Evolutionary conservation across 2,797 vertebrate genomes (phyloP).

Genomic region (Darevskia nairensis): DNA sequence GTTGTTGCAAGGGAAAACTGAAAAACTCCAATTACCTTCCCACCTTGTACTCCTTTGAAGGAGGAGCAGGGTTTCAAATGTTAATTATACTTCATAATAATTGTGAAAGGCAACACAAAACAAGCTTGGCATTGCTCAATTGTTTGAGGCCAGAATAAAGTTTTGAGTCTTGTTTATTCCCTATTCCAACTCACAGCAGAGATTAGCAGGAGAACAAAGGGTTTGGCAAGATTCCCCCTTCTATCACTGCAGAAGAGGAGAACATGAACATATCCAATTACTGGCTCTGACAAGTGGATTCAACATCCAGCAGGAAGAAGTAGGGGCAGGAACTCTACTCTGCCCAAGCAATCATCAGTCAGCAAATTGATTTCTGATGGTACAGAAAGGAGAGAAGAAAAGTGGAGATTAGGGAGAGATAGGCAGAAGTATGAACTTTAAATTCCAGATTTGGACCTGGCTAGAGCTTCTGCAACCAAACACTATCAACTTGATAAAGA

Average conservation of each 20-base stretch:
- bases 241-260: neutral
- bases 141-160: neutral
- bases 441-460: conserved; percentile 32
- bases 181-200: neutral
- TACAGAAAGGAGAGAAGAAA: neutral
- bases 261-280: conserved; percentile 8
- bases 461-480: conserved; percentile 23
- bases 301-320: conserved; percentile 1
- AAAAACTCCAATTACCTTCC: neutral
- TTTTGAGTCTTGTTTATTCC: neutral
- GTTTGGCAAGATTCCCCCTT: conserved; percentile 16
- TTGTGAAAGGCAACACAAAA: neutral
- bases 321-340: neutral
- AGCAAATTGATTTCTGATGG: conserved; percentile 8
- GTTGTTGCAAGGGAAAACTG: neutral
- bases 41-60: neutral
- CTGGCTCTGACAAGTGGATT: conserved; percentile 21
- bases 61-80: neutral
- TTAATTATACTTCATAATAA: neutral
- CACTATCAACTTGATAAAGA: neutral
- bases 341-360: conserved; percentile 16
- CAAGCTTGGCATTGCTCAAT: neutral
- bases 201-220: neutral
- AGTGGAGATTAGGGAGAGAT: conserved; percentile 7
- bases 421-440: conserved; percentile 16